Conservation (phyloP, 2,888 invertebrate species). For the Heliothis peltigera region DNA sequence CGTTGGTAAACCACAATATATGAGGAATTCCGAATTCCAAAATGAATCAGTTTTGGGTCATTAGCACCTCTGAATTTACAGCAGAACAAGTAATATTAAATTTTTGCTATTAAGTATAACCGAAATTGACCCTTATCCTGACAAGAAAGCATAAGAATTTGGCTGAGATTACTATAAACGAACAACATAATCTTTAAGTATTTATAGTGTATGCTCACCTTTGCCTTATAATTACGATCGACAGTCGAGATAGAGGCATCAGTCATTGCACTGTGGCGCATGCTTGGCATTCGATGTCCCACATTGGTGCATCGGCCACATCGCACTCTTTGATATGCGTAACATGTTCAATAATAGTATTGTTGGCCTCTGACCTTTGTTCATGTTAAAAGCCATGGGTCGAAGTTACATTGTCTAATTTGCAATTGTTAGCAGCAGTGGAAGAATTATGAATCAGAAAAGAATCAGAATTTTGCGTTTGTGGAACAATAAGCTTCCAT, state of each 20-base stretch:
- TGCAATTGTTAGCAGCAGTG: background rate
- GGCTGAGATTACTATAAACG: background rate
- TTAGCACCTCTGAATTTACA: background rate
- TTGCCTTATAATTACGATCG: slow-evolving; percentile 8
- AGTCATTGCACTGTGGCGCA: slow-evolving; percentile 53
- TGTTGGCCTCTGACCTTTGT: slow-evolving; percentile 33
- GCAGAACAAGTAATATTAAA: background rate
- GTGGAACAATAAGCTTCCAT: too few species aligned
- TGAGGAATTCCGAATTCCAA: background rate
- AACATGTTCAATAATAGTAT: slow-evolving; percentile 44
- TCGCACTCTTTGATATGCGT: slow-evolving; percentile 36
- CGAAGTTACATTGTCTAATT: background rate
- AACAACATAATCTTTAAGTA: background rate
- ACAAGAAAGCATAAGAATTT: background rate
- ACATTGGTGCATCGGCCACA: slow-evolving; percentile 18
- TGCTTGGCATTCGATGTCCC: slow-evolving; percentile 40
- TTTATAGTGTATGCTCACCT: background rate
- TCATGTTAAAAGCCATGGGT: slow-evolving; percentile 3
- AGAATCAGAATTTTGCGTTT: background rate
- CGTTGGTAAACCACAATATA: background rate
- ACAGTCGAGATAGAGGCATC: slow-evolving; percentile 24
- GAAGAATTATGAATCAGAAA: background rate
- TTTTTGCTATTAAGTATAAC: background rate
- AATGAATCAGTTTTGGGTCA: background rate
- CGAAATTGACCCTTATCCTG: too few species aligned